Conservation (phyloP, 1,140 invertebrate genomes). For the Phortica variegata region DNA sequence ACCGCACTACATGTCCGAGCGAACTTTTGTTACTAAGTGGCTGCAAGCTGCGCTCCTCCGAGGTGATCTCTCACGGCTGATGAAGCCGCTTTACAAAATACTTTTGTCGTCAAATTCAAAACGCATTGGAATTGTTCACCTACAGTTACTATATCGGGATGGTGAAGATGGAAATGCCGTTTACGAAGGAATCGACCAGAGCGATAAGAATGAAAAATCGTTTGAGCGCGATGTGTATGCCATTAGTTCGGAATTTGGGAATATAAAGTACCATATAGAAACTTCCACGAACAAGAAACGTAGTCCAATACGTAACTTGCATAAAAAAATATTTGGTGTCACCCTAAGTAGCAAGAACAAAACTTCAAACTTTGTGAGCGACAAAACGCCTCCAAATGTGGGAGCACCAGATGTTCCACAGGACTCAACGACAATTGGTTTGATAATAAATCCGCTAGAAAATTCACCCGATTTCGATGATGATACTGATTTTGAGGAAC, state of each 20-base stretch:
- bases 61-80: conserved; percentile 74
- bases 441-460: conserved; percentile 62
- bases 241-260: conserved; percentile 82
- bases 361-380: conserved; percentile 51
- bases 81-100: conserved; percentile 78
- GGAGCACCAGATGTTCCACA: conserved; percentile 7
- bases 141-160: conserved; percentile 73
- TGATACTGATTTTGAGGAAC: conserved; percentile 45
- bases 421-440: conserved; percentile 55
- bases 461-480: conserved; percentile 50
- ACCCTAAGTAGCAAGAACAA: conserved; percentile 54
- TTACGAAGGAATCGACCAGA: conserved; percentile 57
- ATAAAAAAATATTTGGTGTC: conserved; percentile 58
- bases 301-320: conserved; percentile 49
- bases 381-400: conserved; percentile 29
- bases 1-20: conserved; percentile 50
- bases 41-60: conserved; percentile 64
- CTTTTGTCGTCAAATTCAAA: conserved; percentile 80
- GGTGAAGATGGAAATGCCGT: conserved; percentile 56
- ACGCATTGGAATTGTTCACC: conserved; percentile 81
- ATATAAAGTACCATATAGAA: conserved; percentile 80
- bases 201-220: conserved; percentile 55
- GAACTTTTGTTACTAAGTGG: conserved; percentile 57
- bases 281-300: conserved; percentile 42
- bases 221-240: conserved; percentile 71